These are phyloP conservation scores for Mythimna lalbum DNA, from an alignment of 2,888 invertebrate genomes.

Conservation along the genomic window DNA sequence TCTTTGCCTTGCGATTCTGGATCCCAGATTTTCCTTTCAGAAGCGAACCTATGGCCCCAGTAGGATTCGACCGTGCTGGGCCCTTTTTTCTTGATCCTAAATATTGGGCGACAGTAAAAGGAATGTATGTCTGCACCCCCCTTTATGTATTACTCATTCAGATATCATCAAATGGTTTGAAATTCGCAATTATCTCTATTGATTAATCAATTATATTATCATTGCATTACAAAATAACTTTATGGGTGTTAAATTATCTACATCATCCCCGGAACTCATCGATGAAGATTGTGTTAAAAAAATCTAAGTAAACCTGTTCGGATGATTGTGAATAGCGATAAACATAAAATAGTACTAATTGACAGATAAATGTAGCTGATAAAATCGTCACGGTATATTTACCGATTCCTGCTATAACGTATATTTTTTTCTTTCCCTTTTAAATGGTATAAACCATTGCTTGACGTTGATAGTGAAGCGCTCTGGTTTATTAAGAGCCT, in stretches of 20 bases:
- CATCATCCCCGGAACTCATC: slow-evolving; percentile 1
- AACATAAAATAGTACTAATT: slow-evolving; percentile 37
- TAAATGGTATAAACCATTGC: too few relatives aligned
- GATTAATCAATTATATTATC: slow-evolving; percentile 19
- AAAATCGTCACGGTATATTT: slow-evolving; percentile 7
- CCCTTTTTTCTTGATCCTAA: too few relatives aligned
- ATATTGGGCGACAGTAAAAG: not conserved
- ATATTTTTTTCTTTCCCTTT: too few relatives aligned
- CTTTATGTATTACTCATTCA: not conserved
- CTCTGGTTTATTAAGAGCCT: too few relatives aligned
- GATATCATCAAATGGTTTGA: not conserved
- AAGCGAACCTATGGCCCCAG: too few relatives aligned
- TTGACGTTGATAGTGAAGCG: too few relatives aligned
- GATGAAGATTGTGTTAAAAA: not conserved
- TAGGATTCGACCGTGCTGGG: too few relatives aligned
- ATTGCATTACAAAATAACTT: slow-evolving; percentile 10
- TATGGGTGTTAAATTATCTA: slow-evolving; percentile 18
- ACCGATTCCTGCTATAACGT: not conserved
- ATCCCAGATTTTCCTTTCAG: too few relatives aligned
- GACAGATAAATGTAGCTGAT: slow-evolving; percentile 47
- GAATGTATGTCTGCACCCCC: not conserved
- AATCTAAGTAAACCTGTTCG: not conserved
- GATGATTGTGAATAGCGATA: slow-evolving; percentile 20
- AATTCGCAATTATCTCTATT: slow-evolving; percentile 25
- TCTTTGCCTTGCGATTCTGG: too few relatives aligned